Conservation (phyloP, 2,797 vertebrate genomes). For the Syngnathus acus region DNA sequence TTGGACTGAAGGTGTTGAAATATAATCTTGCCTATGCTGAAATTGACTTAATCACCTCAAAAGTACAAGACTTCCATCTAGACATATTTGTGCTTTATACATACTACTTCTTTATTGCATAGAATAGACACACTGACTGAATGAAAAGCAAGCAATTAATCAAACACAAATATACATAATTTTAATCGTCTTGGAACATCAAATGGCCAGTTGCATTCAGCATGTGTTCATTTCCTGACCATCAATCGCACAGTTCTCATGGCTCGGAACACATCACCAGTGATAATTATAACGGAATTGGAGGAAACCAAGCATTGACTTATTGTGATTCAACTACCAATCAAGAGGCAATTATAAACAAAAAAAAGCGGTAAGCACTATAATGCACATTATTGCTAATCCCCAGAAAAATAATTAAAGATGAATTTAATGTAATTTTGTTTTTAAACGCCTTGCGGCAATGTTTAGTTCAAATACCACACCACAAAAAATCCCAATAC, state of each 20-base stretch:
- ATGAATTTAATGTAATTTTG: constrained; percentile 1
- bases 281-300: constrained; percentile 59
- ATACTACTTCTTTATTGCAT: neutral
- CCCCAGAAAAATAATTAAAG: neutral
- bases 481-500: neutral
- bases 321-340: constrained; percentile 16
- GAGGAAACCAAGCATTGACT: constrained; percentile 48
- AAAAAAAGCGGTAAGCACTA: constrained; percentile 26
- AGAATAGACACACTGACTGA: neutral
- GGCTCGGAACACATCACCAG: constrained; percentile 47
- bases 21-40: neutral
- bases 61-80: no score
- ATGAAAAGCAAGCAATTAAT: constrained; percentile 22
- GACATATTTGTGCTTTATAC: no score
- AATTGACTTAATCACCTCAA: no score
- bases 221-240: constrained; percentile 67
- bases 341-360: constrained; percentile 42
- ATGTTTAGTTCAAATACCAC: neutral
- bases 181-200: constrained; percentile 54
- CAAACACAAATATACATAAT: constrained; percentile 33
- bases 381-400: constrained; percentile 43
- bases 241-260: constrained; percentile 63
- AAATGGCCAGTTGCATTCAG: constrained; percentile 57
- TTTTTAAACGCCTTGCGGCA: neutral
- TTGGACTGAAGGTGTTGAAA: neutral